Evolutionary conservation across 2,797 vertebrate species (phyloP).

Genomic region (Diplodus sargus): DNA sequence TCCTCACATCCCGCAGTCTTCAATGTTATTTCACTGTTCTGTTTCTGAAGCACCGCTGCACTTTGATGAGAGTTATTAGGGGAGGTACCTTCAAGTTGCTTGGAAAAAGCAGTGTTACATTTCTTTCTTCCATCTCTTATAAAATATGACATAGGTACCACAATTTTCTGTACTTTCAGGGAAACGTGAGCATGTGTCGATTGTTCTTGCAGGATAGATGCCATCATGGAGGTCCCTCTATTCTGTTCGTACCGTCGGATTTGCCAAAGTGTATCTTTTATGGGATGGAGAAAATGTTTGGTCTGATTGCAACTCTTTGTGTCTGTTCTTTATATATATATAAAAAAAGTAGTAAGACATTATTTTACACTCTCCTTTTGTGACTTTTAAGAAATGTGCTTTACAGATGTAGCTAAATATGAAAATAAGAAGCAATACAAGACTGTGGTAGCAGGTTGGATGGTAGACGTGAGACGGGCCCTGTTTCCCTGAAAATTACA

Average conservation of each 20-base stretch:
- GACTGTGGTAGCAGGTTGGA: neutral
- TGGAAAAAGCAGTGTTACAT: slow-evolving; percentile 21
- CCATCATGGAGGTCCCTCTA: slow-evolving; percentile 1
- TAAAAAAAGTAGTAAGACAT: neutral
- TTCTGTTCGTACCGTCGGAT: slow-evolving; percentile 15
- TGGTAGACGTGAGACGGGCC: neutral
- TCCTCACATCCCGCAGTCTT: neutral
- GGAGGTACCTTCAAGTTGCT: neutral
- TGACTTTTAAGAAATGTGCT: slow-evolving; percentile 14
- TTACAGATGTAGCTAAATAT: slow-evolving; percentile 20
- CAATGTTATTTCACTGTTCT: slow-evolving; percentile 31
- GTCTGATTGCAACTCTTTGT: slow-evolving; percentile 20
- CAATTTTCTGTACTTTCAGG: slow-evolving; percentile 15
- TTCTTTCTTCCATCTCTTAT: neutral
- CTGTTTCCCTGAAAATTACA: slow-evolving; percentile 6
- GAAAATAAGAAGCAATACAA: slow-evolving; percentile 47
- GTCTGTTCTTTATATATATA: slow-evolving; percentile 10
- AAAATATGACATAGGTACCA: slow-evolving; percentile 4
- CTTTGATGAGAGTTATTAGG: slow-evolving; percentile 67
- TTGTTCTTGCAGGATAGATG: slow-evolving; percentile 3
- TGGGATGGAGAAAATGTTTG: slow-evolving; percentile 16
- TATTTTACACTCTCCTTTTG: slow-evolving; percentile 27
- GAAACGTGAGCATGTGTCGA: neutral
- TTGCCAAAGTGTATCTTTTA: slow-evolving; percentile 45
- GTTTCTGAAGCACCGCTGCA: slow-evolving; percentile 75